Evolutionary conservation across 2,113 vertebrate species (phyloP).

Genomic region (Alethe castanea): DNA sequence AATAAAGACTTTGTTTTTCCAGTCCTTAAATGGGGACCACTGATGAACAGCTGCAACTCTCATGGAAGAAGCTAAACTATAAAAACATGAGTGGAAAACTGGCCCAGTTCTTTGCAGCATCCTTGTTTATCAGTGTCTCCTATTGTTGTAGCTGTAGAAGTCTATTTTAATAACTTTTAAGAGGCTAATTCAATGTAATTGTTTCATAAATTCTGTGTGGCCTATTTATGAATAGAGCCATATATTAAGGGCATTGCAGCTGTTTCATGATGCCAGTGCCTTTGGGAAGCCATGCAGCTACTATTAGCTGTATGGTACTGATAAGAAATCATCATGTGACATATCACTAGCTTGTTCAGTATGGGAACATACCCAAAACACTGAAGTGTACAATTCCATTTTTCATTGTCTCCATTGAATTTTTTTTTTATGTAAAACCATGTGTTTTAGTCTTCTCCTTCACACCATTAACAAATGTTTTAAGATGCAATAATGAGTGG

Average conservation of each 20-base stretch:
- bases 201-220: neutral
- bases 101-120: rapidly evolving
- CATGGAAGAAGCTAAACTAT: neutral
- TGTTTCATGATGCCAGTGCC: neutral
- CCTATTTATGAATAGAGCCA: neutral
- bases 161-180: neutral
- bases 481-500: neutral
- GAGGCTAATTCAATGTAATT: neutral
- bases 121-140: neutral
- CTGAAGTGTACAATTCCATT: neutral
- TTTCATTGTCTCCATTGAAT: neutral
- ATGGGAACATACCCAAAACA: neutral
- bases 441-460: neutral
- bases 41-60: neutral
- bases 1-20: neutral
- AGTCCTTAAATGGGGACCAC: neutral
- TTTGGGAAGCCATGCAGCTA: neutral
- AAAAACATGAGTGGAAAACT: neutral
- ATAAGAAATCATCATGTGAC: neutral
- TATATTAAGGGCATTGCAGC: neutral
- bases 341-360: neutral
- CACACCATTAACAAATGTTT: neutral
- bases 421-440: neutral
- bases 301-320: neutral
- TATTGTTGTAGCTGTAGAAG: neutral